These are phyloP conservation scores for Semotilus atromaculatus DNA, from an alignment of 2,797 vertebrate genomes.

Conservation along the genomic window DNA sequence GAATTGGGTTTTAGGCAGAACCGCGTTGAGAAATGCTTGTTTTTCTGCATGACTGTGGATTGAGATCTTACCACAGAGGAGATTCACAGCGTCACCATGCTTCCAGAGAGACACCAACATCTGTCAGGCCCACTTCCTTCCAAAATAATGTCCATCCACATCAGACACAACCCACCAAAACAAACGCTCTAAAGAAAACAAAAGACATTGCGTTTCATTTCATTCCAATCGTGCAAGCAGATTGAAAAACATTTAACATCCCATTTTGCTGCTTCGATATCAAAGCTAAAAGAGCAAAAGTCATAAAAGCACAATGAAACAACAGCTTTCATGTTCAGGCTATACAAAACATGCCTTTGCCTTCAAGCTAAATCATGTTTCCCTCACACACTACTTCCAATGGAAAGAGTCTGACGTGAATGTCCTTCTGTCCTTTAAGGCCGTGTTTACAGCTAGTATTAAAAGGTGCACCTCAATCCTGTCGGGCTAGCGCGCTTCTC, in stretches of 20 bases:
- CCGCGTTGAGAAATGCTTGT: constrained; percentile 43
- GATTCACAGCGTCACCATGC: constrained; percentile 31
- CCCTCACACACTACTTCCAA: background rate
- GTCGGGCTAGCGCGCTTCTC: too few species aligned
- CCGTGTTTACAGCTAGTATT: background rate
- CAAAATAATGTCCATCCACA: constrained; percentile 42
- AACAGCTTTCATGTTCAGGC: background rate
- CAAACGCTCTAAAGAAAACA: constrained; percentile 26
- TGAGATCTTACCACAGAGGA: constrained; percentile 45
- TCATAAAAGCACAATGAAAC: constrained; percentile 15
- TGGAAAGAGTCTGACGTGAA: background rate
- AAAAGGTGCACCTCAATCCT: background rate
- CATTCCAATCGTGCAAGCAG: background rate
- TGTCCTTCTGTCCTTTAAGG: background rate
- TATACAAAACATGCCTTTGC: background rate
- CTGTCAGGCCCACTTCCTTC: constrained; percentile 46
- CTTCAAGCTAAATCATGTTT: background rate
- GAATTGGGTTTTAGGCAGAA: constrained; percentile 12
- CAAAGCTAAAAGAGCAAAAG: constrained; percentile 10
- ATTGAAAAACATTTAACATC: background rate
- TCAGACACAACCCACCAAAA: constrained; percentile 32
- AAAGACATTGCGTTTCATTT: background rate
- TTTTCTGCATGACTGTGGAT: constrained; percentile 60
- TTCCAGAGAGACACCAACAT: constrained; percentile 48
- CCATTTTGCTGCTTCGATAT: background rate